Conservation (phyloP, 2,888 invertebrate genomes). For the Sinhomidia bicolor region DNA sequence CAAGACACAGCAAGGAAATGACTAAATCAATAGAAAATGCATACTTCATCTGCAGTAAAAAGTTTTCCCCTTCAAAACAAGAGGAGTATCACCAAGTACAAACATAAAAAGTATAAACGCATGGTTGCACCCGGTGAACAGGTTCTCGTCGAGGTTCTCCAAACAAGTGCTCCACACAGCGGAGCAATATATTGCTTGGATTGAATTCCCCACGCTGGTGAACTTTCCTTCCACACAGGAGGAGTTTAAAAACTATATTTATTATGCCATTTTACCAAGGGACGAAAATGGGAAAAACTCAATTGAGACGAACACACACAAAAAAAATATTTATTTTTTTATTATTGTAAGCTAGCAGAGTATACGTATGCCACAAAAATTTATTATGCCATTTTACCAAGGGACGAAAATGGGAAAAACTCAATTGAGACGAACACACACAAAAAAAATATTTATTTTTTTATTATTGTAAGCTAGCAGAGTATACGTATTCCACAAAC, state of each 20-base stretch:
- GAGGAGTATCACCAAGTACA: not conserved
- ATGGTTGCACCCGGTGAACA: slow-evolving; percentile 36
- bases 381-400: not conserved
- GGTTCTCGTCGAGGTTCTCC: slow-evolving; percentile 1
- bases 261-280: not conserved
- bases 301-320: not conserved
- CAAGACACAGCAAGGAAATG: slow-evolving; percentile 4
- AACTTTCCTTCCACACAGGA: slow-evolving; percentile 20
- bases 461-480: not conserved
- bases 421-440: not conserved
- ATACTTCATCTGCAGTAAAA: slow-evolving; percentile 52
- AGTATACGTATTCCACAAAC: not conserved
- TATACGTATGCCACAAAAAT: not conserved
- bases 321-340: not conserved
- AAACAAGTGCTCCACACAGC: not conserved
- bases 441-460: not conserved
- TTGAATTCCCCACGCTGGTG: not conserved
- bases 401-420: not conserved
- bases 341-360: not conserved
- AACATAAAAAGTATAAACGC: slow-evolving; percentile 37
- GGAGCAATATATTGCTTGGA: slow-evolving; percentile 14
- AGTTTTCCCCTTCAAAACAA: not conserved
- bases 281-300: not conserved
- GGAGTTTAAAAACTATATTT: not conserved
- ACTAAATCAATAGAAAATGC: slow-evolving; percentile 43